Evolutionary conservation across 2,113 vertebrate genomes (phyloP).

Genomic region (Dolichotis patagonum): DNA sequence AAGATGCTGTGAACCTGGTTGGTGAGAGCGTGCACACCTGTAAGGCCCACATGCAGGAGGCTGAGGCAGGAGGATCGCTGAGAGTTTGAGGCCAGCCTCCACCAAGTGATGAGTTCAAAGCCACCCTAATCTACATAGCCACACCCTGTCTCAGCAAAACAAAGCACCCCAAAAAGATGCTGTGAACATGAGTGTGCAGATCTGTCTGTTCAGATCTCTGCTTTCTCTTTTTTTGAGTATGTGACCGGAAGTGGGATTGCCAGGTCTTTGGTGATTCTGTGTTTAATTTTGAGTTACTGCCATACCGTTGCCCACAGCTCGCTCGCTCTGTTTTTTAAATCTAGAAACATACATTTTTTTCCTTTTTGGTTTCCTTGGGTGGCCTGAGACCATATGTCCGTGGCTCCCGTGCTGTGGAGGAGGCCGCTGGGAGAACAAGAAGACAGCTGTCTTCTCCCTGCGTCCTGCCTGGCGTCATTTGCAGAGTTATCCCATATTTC

Average conservation of each 20-base stretch:
- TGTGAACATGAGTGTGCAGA: accelerated
- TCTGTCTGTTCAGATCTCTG: not conserved
- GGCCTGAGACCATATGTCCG: too few species aligned
- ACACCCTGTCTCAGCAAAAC: not conserved
- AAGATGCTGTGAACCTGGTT: accelerated
- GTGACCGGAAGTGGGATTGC: not conserved
- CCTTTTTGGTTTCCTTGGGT: too few species aligned
- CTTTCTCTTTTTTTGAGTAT: not conserved
- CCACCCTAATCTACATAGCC: not conserved
- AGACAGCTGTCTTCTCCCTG: not conserved
- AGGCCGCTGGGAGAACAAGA: not conserved
- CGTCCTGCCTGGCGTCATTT: not conserved
- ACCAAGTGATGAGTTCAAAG: not conserved
- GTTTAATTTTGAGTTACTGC: not conserved
- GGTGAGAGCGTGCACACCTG: not conserved
- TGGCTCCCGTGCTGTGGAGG: not conserved
- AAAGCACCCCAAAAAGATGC: not conserved
- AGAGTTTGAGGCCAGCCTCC: not conserved
- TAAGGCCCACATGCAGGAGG: not conserved
- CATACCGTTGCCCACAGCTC: not conserved
- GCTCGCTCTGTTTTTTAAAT: not conserved
- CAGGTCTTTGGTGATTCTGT: not conserved
- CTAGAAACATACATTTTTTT: too few species aligned
- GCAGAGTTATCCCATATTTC: not conserved
- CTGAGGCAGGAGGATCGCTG: not conserved